A percentile compares a stretch with the other conserved stretches of the same genome.
Evolutionary conservation across 2,113 vertebrate genomes (phyloP).

Genomic region (Halichoerus grypus): DNA sequence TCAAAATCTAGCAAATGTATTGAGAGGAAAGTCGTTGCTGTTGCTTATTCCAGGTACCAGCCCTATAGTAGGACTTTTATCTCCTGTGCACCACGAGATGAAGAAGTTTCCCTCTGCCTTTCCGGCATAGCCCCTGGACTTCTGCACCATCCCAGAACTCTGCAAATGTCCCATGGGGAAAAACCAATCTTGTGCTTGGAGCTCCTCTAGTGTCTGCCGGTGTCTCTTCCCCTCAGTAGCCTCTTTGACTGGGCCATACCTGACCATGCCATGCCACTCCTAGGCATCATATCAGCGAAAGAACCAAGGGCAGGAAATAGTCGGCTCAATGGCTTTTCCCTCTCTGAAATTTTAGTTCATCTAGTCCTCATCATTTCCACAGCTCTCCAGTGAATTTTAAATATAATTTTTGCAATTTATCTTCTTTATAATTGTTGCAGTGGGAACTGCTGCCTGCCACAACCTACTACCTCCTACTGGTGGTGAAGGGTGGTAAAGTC

Average conservation of each 20-base stretch:
- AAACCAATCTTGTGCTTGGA: neutral
- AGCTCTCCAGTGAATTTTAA: slow-evolving; percentile 14
- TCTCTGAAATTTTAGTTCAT: slow-evolving; percentile 35
- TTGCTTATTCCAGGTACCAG: neutral
- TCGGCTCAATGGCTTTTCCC: neutral
- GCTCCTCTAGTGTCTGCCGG: neutral
- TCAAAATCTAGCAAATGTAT: slow-evolving; percentile 3
- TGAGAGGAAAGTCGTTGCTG: neutral
- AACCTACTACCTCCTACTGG: neutral
- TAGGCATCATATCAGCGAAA: neutral
- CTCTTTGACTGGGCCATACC: neutral
- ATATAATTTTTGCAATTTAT: slow-evolving; percentile 20
- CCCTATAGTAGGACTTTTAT: neutral
- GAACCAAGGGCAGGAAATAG: neutral
- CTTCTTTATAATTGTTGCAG: neutral
- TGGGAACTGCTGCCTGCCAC: neutral
- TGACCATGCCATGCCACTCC: neutral
- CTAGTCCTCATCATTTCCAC: neutral
- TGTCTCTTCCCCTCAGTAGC: neutral
- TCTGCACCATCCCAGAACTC: neutral
- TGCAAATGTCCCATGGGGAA: neutral
- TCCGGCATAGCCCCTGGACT: neutral
- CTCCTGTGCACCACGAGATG: neutral
- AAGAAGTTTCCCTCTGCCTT: neutral
- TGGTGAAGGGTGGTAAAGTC: neutral